Evolutionary conservation across 1,140 invertebrate genomes (phyloP).

Genomic region (Cyphomyrmex costatus): DNA sequence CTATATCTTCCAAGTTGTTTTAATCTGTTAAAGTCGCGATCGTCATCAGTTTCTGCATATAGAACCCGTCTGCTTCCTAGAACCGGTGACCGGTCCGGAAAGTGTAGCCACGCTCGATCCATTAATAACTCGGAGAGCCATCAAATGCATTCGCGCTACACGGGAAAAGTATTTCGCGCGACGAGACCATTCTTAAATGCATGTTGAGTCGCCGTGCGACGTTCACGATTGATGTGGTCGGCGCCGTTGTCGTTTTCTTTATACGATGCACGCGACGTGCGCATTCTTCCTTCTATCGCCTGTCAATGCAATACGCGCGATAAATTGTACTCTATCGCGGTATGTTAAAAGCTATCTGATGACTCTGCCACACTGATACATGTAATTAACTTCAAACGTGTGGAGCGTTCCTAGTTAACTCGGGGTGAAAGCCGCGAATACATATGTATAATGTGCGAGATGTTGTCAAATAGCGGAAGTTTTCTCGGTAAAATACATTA

Average conservation of each 20-base stretch:
- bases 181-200: slow-evolving; percentile 23
- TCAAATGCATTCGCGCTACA: slow-evolving; percentile 6
- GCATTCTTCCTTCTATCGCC: too few species aligned
- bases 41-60: not conserved
- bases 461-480: not conserved
- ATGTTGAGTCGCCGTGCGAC: not conserved
- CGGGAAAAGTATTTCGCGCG: slow-evolving; percentile 21
- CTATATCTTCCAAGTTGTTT: slow-evolving; percentile 40
- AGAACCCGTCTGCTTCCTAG: slow-evolving; percentile 6
- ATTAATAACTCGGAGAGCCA: slow-evolving; percentile 55
- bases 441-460: not conserved
- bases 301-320: slow-evolving; percentile 24
- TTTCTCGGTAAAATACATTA: not conserved
- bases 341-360: slow-evolving; percentile 14
- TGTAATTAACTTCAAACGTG: slow-evolving; percentile 30
- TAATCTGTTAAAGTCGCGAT: slow-evolving; percentile 59
- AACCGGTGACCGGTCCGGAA: slow-evolving; percentile 7
- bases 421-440: not conserved
- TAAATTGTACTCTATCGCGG: slow-evolving; percentile 28
- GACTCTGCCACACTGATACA: slow-evolving; percentile 8
- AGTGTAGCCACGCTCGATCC: slow-evolving; percentile 23
- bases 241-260: not conserved
- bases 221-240: slow-evolving; percentile 38
- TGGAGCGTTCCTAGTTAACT: not conserved
- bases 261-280: too few species aligned